Evolutionary conservation across 2,888 invertebrate genomes (phyloP).

Genomic region (Nomada hirtipes): DNA sequence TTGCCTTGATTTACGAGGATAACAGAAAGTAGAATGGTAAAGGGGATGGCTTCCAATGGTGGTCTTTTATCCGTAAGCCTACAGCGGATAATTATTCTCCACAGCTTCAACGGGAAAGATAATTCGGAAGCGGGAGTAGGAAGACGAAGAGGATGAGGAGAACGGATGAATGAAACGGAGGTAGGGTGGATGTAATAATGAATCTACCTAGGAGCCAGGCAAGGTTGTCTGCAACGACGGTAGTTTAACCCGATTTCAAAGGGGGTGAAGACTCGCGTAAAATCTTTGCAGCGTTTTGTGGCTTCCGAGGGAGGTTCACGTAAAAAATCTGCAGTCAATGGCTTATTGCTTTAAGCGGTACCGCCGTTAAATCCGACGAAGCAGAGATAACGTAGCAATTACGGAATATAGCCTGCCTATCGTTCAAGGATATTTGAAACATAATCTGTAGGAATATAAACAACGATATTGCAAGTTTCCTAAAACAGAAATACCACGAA

Average conservation of each 20-base stretch:
- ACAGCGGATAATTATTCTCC: conserved; percentile 81
- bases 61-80: conserved; percentile 79
- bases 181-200: conserved; percentile 71
- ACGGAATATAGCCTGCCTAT: conserved; percentile 25
- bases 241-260: conserved; percentile 71
- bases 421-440: conserved; percentile 35
- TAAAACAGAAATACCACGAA: background rate
- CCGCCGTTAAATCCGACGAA: conserved; percentile 53
- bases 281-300: conserved; percentile 72
- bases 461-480: conserved; percentile 10
- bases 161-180: conserved; percentile 43
- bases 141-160: conserved; percentile 40
- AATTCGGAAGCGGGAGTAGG: conserved; percentile 68
- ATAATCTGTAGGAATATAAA: conserved; percentile 16
- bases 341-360: conserved; percentile 54
- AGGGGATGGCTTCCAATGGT: conserved; percentile 63
- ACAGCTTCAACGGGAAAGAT: conserved; percentile 74
- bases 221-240: conserved; percentile 64
- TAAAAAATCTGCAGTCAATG: conserved; percentile 63
- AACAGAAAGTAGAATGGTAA: conserved; percentile 53
- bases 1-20: conserved; percentile 75
- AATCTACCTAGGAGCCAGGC: conserved; percentile 72
- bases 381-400: conserved; percentile 56
- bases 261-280: conserved; percentile 72
- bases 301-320: conserved; percentile 65